phyloP scores from a whole-genome alignment of 1,140 invertebrate genomes.

The Atopsyche davidsoni region DNA sequence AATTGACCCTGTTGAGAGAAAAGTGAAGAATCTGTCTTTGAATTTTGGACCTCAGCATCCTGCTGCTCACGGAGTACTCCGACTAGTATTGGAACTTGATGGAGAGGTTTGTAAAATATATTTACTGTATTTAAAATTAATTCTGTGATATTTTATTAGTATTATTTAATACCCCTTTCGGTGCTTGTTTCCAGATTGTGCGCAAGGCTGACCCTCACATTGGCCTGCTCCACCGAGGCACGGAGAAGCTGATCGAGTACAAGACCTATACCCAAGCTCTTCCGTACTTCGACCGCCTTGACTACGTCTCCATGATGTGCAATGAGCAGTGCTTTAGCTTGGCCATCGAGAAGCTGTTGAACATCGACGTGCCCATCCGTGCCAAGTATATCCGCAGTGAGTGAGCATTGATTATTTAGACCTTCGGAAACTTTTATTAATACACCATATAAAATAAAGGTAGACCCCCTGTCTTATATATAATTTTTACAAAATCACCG shows the following conservation, averaged over 20 bases:
- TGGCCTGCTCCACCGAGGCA: conserved; percentile 91
- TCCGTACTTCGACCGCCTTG: conserved; percentile 97
- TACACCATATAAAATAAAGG: background rate
- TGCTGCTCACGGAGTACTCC: conserved; percentile 94
- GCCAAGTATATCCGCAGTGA: conserved; percentile 95
- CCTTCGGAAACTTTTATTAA: background rate
- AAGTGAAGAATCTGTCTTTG: conserved; percentile 77
- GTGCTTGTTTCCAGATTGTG: conserved; percentile 58
- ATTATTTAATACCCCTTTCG: conserved; percentile 1
- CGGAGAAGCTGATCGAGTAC: conserved; percentile 97
- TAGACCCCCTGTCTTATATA: no score
- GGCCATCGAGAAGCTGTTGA: conserved; percentile 92
- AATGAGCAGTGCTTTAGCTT: conserved; percentile 97
- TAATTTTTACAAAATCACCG: no score
- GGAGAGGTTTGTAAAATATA: conserved; percentile 65
- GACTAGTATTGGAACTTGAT: conserved; percentile 90
- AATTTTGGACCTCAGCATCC: conserved; percentile 99
- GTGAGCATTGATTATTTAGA: conserved; percentile 30
- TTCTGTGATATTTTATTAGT: background rate
- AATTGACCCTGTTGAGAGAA: conserved; percentile 54
- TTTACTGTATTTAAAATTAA: conserved; percentile 1
- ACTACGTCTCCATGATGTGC: conserved; percentile 99
- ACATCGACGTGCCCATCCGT: conserved; percentile 87
- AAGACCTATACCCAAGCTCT: conserved; percentile 97
- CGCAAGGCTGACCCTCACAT: conserved; percentile 92